Base-by-base conservation (phyloP, 2,113 vertebrate species). In the Octodon degus region DNA sequence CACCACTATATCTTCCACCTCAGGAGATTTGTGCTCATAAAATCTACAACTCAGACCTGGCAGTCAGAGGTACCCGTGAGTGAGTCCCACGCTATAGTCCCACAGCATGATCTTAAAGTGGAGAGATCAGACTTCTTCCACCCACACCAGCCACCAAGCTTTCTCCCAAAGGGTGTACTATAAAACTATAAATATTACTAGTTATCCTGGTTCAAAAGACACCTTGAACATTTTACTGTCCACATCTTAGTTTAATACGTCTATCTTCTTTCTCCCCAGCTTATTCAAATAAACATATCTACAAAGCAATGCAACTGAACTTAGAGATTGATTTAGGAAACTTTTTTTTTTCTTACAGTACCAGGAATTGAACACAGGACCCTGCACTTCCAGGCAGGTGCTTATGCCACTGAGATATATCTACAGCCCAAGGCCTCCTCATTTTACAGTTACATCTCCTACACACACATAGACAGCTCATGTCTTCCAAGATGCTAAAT, bases 1-100 rank as follows among this genome's bases (percentile, higher is more conserved):
- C 99, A 99, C 99, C 97, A 99, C 99, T 1, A 99, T 99, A 98
- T 99, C 99, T 97, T 99, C 99, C 98, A 99, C 99, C 97, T 99
- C 99, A 12, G 99, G 99, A 98, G 99, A 99, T 97, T 99, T 99
- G 97, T 99, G 99, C 72, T 99, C 99, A 98, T 99, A 99, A 98
- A 99, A 99, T 95, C 99, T 98, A 99, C 99, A 99, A 97, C 99
- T 99, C 98, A 99, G 99, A 76, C 99, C 99, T 14, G 99, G 99
- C 99, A 99, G 99, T 97, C 99, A 99, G 96, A 96, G 81, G 80
- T 81, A 60, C 32, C n/a, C 43, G 22, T 47, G 32, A 76, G 85
- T 63, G 93, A 92, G 22, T 91, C 94, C 89, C 60, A 63, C 63
- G 37, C 80, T 10, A 17, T 60, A 58, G 40, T 82, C 50, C 83